phyloP scores from a whole-genome alignment of 2,113 vertebrate species.

The Chloebia gouldiae region DNA sequence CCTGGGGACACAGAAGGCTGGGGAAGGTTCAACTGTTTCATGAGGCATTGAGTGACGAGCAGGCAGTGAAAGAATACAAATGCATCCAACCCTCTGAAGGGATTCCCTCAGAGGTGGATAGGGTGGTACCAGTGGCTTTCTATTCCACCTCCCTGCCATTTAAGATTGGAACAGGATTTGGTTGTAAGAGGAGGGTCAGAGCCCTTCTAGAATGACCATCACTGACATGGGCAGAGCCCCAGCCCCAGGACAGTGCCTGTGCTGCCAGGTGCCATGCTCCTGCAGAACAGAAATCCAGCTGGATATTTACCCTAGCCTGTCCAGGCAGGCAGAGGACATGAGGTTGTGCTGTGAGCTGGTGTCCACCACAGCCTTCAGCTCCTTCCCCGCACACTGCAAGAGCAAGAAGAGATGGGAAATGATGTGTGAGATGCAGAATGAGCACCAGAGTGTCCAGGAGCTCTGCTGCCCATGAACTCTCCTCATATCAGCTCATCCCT shows the following conservation, averaged over 20 bases:
- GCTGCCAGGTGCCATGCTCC: not conserved
- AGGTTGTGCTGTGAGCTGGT: slow-evolving; percentile 84
- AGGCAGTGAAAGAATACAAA: not conserved
- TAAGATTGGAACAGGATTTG: not conserved
- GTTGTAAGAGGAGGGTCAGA: not conserved
- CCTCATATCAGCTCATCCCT: not conserved
- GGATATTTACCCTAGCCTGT: slow-evolving; percentile 79
- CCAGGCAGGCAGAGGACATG: slow-evolving; percentile 81
- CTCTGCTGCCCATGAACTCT: not conserved
- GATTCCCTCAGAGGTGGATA: not conserved
- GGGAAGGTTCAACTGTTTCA: not conserved
- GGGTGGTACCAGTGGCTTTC: not conserved
- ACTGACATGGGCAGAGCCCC: fast-evolving
- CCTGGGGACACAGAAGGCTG: not conserved
- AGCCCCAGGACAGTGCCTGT: not conserved
- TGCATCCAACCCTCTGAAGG: not conserved
- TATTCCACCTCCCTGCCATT: not conserved
- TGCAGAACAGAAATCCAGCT: not conserved
- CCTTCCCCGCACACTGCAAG: slow-evolving; percentile 82
- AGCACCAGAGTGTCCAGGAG: not conserved
- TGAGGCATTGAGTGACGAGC: not conserved
- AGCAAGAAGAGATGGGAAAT: slow-evolving; percentile 17
- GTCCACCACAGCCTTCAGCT: slow-evolving; percentile 81
- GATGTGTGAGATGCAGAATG: fast-evolving
- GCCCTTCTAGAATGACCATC: not conserved